phyloP scores from a whole-genome alignment of 2,888 invertebrate genomes.

The Gerosis bhagava region DNA sequence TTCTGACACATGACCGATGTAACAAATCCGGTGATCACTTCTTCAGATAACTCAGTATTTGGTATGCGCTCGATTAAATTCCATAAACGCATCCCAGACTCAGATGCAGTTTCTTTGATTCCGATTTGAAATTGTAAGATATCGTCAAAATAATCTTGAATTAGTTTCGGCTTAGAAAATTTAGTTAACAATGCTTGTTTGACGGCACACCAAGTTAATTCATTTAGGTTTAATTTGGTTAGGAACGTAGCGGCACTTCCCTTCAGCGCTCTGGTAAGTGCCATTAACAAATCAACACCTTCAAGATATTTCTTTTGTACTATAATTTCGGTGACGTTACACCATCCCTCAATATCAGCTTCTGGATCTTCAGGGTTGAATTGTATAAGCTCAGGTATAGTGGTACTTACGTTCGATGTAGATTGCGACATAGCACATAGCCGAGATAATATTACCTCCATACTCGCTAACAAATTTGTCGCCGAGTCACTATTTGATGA shows the following conservation, averaged over 20 bases:
- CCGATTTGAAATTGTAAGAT: slow-evolving; percentile 1
- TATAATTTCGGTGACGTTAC: background rate
- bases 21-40: background rate
- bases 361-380: slow-evolving; percentile 28
- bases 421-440: background rate
- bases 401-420: too few species aligned
- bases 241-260: background rate
- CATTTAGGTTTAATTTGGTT: background rate
- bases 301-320: background rate
- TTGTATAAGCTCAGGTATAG: slow-evolving; percentile 1
- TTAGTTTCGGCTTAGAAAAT: background rate
- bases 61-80: slow-evolving; percentile 25
- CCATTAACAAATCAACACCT: background rate
- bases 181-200: slow-evolving; percentile 25
- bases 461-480: background rate
- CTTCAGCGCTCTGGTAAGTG: background rate
- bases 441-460: background rate
- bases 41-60: background rate
- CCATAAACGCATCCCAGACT: slow-evolving; percentile 24
- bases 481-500: too few species aligned
- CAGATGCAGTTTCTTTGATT: background rate
- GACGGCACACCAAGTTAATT: slow-evolving; percentile 27
- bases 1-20: background rate
- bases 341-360: background rate
- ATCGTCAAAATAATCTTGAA: slow-evolving; percentile 6